Evolutionary conservation across 2,797 vertebrate species (phyloP).

Genomic region (Tarsius wallacei): DNA sequence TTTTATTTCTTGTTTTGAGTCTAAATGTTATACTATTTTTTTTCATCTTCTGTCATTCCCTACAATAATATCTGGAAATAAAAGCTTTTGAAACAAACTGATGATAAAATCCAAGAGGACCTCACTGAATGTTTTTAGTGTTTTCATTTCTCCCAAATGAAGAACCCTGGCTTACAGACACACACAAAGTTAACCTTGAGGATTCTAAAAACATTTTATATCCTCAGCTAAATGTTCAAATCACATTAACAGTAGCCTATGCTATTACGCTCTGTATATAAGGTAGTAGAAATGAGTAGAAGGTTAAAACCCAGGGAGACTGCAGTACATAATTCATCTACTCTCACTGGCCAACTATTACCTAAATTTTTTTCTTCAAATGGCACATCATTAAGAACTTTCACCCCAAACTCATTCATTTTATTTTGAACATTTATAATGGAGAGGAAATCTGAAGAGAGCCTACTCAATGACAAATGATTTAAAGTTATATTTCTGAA

Average conservation of each 20-base stretch:
- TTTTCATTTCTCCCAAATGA: background rate
- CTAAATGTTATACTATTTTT: background rate
- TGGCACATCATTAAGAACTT: background rate
- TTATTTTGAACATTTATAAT: background rate
- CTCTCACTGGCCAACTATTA: background rate
- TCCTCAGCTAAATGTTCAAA: background rate
- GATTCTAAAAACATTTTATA: background rate
- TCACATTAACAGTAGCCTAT: background rate
- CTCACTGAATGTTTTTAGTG: background rate
- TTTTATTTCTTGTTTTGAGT: background rate
- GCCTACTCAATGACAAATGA: background rate
- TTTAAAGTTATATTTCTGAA: background rate
- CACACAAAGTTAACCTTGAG: background rate
- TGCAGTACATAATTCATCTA: background rate
- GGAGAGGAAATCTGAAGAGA: background rate
- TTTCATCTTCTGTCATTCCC: background rate
- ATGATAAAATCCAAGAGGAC: background rate
- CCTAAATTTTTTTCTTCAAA: conserved; percentile 6
- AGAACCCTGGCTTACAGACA: background rate
- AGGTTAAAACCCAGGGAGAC: background rate
- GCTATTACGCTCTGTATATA: background rate
- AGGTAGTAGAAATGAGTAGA: background rate
- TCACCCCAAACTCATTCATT: background rate
- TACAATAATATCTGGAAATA: background rate
- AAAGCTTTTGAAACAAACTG: background rate